phyloP scores from a whole-genome alignment of 2,797 vertebrate genomes.

The Alosa sapidissima region DNA sequence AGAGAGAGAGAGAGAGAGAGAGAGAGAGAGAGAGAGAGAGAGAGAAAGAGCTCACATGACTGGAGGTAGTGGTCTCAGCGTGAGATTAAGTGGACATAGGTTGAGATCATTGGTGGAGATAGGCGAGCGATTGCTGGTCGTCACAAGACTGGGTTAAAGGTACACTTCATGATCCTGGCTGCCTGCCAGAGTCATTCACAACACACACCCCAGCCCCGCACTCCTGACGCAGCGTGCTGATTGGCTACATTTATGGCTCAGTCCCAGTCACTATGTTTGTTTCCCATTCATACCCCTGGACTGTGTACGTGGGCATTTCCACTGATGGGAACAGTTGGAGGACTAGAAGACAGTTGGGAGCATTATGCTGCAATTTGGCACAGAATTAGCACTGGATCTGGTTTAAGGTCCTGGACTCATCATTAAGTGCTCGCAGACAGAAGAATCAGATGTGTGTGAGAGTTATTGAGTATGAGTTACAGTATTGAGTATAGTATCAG shows the following conservation, averaged over 20 bases:
- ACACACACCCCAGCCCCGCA: not conserved
- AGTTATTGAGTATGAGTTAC: too few relatives aligned
- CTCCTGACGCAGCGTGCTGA: not conserved
- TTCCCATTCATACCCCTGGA: too few relatives aligned
- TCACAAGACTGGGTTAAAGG: not conserved
- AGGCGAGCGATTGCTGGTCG: not conserved
- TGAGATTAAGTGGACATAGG: not conserved
- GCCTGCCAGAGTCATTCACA: not conserved
- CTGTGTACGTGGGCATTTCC: too few relatives aligned
- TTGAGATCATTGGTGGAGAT: not conserved
- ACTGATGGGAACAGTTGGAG: too few relatives aligned
- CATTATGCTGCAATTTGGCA: too few relatives aligned
- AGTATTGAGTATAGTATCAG: not conserved
- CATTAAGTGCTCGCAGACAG: too few relatives aligned
- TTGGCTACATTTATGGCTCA: not conserved
- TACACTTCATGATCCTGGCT: too few relatives aligned
- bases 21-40: conserved; percentile 2
- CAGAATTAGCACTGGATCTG: too few relatives aligned
- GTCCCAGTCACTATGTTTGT: too few relatives aligned
- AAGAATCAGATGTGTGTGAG: too few relatives aligned
- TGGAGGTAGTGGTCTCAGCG: not conserved
- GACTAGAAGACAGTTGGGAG: too few relatives aligned
- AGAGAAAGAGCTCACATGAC: conserved; percentile 17
- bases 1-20: conserved; percentile 12
- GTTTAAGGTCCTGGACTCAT: too few relatives aligned